These are phyloP conservation scores for Periparus ater DNA, from an alignment of 2,797 vertebrate species.

Conservation along the genomic window DNA sequence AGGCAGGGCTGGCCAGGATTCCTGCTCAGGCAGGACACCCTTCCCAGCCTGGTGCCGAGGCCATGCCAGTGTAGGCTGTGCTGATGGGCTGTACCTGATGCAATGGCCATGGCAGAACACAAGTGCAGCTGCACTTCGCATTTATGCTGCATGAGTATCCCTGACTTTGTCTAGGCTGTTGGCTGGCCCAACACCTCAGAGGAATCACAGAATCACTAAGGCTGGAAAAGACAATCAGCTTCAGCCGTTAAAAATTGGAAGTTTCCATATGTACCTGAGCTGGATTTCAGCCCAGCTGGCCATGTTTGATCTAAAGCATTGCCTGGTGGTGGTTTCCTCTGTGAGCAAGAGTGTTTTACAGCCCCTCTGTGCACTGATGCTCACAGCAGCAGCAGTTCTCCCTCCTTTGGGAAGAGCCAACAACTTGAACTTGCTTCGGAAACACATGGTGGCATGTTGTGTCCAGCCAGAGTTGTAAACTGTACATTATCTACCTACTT, in stretches of 20 bases:
- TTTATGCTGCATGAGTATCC: neutral
- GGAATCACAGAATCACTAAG: neutral
- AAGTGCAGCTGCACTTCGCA: neutral
- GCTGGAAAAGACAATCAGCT: neutral
- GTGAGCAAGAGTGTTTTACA: neutral
- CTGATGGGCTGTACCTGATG: neutral
- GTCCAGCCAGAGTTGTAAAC: neutral
- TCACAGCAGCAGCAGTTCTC: neutral
- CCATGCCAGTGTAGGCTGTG: neutral
- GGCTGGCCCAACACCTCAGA: neutral
- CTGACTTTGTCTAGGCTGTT: neutral
- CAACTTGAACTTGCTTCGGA: neutral
- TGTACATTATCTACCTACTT: neutral
- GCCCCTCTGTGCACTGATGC: accelerated
- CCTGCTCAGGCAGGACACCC: neutral
- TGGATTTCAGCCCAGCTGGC: neutral
- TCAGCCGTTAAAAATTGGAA: accelerated
- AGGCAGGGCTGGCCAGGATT: neutral
- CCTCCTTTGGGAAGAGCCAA: neutral
- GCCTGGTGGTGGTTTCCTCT: neutral
- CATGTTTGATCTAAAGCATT: neutral
- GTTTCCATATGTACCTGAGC: neutral
- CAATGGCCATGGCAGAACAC: neutral
- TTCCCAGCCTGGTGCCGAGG: neutral
- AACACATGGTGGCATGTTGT: accelerated